A percentile compares a stretch with the other conserved stretches of the same genome.
Evolutionary conservation across 2,888 invertebrate genomes (phyloP).

Genomic region (Drosophila monieri): DNA sequence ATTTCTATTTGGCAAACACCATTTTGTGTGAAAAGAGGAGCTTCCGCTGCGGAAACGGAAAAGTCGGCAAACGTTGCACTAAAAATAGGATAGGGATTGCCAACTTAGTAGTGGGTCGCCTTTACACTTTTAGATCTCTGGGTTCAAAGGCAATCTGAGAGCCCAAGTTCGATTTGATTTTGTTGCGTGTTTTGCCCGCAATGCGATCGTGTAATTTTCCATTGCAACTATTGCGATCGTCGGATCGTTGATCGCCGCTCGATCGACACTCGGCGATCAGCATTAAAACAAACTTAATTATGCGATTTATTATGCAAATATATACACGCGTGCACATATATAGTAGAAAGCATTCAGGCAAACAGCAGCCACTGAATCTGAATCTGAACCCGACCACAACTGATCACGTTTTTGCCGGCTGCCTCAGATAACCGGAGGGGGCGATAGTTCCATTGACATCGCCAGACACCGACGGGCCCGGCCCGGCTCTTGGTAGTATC

Average conservation of each 20-base stretch:
- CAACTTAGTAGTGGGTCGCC: conserved; percentile 4
- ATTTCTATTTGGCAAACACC: conserved; percentile 20
- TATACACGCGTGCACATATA: conserved; percentile 22
- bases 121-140: background rate
- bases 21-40: background rate
- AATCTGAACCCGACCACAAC: conserved; percentile 33
- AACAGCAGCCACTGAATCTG: conserved; percentile 22
- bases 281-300: conserved; percentile 68
- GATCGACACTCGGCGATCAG: conserved; percentile 33
- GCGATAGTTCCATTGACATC: conserved; percentile 46
- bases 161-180: conserved; percentile 7
- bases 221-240: conserved; percentile 46
- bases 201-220: conserved; percentile 70
- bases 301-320: conserved; percentile 76
- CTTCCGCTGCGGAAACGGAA: conserved; percentile 37
- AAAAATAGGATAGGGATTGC: conserved; percentile 1
- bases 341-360: conserved; percentile 22
- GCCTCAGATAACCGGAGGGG: conserved; percentile 28
- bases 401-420: conserved; percentile 45
- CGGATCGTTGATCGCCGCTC: conserved; percentile 8
- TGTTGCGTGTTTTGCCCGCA: conserved; percentile 24
- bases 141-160: conserved; percentile 17
- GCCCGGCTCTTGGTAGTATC: conserved; percentile 12
- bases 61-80: conserved; percentile 12
- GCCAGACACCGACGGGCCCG: conserved; percentile 31